Conservation (phyloP, 1,140 invertebrate genomes). For the Macrobrachium rosenbergii region DNA sequence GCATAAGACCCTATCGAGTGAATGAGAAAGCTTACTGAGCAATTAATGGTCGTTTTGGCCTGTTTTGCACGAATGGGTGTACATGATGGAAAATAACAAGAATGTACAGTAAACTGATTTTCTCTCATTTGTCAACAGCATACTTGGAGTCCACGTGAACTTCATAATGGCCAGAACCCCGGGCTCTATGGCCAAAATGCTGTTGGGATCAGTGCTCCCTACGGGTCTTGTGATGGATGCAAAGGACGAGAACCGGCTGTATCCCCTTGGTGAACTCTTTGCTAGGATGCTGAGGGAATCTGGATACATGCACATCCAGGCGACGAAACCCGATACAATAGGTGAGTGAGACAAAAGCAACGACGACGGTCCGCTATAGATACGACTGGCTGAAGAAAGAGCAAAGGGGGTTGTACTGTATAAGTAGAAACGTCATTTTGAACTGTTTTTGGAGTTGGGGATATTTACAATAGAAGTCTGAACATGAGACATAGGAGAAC, state of each 20-base stretch:
- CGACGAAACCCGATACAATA: slow-evolving; percentile 92
- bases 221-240: slow-evolving; percentile 74
- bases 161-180: slow-evolving; percentile 73
- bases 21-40: too few species aligned
- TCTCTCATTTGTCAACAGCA: slow-evolving; percentile 69
- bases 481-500: too few species aligned
- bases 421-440: neutral
- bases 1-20: too few species aligned
- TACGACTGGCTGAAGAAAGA: too few species aligned
- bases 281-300: slow-evolving; percentile 76
- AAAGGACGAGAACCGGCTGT: slow-evolving; percentile 74
- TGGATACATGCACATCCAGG: slow-evolving; percentile 87
- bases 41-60: too few species aligned
- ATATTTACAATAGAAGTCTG: too few species aligned
- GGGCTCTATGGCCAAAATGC: slow-evolving; percentile 71
- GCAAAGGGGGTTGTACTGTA: neutral
- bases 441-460: neutral
- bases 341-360: slow-evolving; percentile 72
- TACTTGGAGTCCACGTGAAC: slow-evolving; percentile 79
- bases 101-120: neutral
- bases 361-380: too few species aligned
- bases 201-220: slow-evolving; percentile 72
- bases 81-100: too few species aligned
- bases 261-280: slow-evolving; percentile 75
- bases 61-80: too few species aligned